These are phyloP conservation scores for Micropoecilia bifurca DNA, from an alignment of 2,797 vertebrate genomes.

Conservation along the genomic window DNA sequence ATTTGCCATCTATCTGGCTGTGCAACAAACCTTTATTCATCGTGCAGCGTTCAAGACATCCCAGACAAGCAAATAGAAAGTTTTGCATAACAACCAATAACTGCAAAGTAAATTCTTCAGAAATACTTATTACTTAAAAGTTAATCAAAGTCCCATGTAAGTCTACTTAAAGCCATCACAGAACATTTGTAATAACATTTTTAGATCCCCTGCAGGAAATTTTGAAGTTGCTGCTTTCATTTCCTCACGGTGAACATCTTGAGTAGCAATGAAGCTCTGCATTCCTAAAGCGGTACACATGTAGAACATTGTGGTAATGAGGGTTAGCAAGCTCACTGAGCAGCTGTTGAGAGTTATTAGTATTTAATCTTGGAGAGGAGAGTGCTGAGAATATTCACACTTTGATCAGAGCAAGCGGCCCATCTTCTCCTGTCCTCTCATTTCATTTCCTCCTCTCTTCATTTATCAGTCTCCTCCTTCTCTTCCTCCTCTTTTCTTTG, in stretches of 20 bases:
- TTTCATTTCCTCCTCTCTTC: slow-evolving; percentile 55
- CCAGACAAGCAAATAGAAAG: background rate
- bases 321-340: slow-evolving; percentile 69
- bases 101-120: slow-evolving; percentile 19
- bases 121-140: slow-evolving; percentile 3
- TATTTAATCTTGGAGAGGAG: slow-evolving; percentile 72
- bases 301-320: slow-evolving; percentile 76
- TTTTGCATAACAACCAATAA: slow-evolving; percentile 6
- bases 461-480: slow-evolving; percentile 58
- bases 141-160: slow-evolving; percentile 12
- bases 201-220: slow-evolving; percentile 35
- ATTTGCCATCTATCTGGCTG: background rate
- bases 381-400: slow-evolving; percentile 75
- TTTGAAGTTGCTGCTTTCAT: slow-evolving; percentile 34
- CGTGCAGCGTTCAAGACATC: background rate
- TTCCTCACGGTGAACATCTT: slow-evolving; percentile 49
- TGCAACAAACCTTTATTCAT: background rate
- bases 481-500: slow-evolving; percentile 11
- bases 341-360: slow-evolving; percentile 80
- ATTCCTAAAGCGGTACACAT: slow-evolving; percentile 72
- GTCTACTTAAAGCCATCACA: slow-evolving; percentile 8
- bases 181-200: slow-evolving; percentile 20
- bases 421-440: slow-evolving; percentile 62
- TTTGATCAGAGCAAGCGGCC: slow-evolving; percentile 72
- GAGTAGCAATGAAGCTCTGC: slow-evolving; percentile 49